phyloP scores from a whole-genome alignment of 2,888 invertebrate species.

The Cremastobaeus sp. region DNA sequence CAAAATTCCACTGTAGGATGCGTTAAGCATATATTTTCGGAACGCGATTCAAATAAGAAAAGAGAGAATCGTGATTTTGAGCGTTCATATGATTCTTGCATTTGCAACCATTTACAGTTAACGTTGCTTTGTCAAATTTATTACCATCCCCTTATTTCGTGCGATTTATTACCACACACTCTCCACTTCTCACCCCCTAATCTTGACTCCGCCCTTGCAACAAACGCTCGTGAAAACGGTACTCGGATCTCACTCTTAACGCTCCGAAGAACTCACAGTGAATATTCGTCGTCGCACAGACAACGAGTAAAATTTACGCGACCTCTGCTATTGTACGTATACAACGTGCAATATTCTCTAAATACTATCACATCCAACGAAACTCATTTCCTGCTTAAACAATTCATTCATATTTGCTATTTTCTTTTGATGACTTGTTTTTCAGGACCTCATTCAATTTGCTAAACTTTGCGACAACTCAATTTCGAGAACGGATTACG shows the following conservation, averaged over 20 bases:
- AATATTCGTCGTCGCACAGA: slow-evolving; percentile 58
- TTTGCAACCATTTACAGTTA: slow-evolving; percentile 57
- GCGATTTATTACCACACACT: slow-evolving; percentile 61
- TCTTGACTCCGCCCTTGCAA: slow-evolving; percentile 58
- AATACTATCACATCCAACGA: slow-evolving; percentile 50
- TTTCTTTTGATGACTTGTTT: slow-evolving; percentile 17
- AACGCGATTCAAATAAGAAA: slow-evolving; percentile 22
- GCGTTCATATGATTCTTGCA: slow-evolving; percentile 54
- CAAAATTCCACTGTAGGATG: slow-evolving; percentile 29
- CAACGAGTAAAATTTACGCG: slow-evolving; percentile 56
- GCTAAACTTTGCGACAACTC: slow-evolving; percentile 8
- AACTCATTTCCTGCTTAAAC: slow-evolving; percentile 53
- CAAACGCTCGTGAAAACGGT: slow-evolving; percentile 62
- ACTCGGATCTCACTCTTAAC: slow-evolving; percentile 61
- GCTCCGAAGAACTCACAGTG: slow-evolving; percentile 59
- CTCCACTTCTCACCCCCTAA: slow-evolving; percentile 53
- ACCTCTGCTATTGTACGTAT: slow-evolving; percentile 52
- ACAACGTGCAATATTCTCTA: slow-evolving; percentile 54
- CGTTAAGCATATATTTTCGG: slow-evolving; percentile 50
- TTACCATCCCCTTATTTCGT: slow-evolving; percentile 57
- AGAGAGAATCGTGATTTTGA: slow-evolving; percentile 37
- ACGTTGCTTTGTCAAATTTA: slow-evolving; percentile 60
- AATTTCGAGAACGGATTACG: slow-evolving; percentile 10
- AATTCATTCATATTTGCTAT: slow-evolving; percentile 35
- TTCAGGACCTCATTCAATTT: slow-evolving; percentile 3